These are phyloP conservation scores for Clitarchus hookeri DNA, from an alignment of 2,888 invertebrate genomes.

Conservation along the genomic window DNA sequence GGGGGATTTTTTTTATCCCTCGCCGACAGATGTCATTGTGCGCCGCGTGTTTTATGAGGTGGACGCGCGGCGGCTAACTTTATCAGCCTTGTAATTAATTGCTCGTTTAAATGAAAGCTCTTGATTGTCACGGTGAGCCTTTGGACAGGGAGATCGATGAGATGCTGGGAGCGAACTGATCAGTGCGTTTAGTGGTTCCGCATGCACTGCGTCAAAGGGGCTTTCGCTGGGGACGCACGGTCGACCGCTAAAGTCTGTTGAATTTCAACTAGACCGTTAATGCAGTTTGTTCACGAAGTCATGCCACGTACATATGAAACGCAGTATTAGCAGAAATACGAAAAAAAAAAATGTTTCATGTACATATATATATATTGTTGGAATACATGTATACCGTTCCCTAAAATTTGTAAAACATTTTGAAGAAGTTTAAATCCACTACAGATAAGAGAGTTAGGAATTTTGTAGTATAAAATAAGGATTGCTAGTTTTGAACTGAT, in stretches of 20 bases:
- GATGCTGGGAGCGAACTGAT: neutral
- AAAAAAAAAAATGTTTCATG: no score
- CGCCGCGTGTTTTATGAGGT: constrained; percentile 22
- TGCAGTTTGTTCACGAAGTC: neutral
- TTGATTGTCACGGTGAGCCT: constrained; percentile 20
- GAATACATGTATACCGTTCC: no score
- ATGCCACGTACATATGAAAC: no score
- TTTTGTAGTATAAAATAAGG: no score
- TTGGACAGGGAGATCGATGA: neutral
- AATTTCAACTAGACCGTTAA: neutral
- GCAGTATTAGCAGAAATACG: no score
- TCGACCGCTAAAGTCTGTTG: neutral
- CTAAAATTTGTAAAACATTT: no score
- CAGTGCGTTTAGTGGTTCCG: neutral
- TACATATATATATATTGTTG: no score
- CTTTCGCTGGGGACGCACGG: neutral
- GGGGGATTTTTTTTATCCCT: neutral
- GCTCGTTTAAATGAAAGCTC: constrained; percentile 25
- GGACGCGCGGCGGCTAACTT: constrained; percentile 20
- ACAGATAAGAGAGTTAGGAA: no score
- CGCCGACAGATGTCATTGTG: constrained; percentile 19
- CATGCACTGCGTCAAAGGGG: neutral
- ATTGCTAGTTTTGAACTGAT: no score
- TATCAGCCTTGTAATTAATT: constrained; percentile 25
- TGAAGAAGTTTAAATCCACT: no score